These are phyloP conservation scores for Caerostris extrusa DNA, from an alignment of 1,140 invertebrate species.

Conservation along the genomic window DNA sequence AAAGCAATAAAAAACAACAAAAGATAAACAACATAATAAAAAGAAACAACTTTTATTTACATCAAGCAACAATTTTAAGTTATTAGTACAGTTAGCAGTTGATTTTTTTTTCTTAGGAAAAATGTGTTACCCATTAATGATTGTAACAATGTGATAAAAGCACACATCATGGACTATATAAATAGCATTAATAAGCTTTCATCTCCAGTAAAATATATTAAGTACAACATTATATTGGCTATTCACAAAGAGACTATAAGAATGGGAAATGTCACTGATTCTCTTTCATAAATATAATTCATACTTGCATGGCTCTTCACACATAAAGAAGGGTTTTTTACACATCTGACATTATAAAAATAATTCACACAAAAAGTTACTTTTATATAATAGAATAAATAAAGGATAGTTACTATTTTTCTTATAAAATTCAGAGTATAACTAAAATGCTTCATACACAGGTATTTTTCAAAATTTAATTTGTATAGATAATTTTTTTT, in stretches of 20 bases:
- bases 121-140: constrained; percentile 74
- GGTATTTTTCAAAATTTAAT: neutral
- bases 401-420: constrained; percentile 29
- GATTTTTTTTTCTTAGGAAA: constrained; percentile 61
- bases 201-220: constrained; percentile 74
- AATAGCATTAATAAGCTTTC: constrained; percentile 76
- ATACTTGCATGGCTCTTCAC: constrained; percentile 57
- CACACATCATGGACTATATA: constrained; percentile 60
- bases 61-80: constrained; percentile 77
- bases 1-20: neutral
- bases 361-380: constrained; percentile 48
- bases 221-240: constrained; percentile 76
- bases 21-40: constrained; percentile 29
- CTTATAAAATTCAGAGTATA: constrained; percentile 46
- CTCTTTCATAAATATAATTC: constrained; percentile 68
- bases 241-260: constrained; percentile 70
- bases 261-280: constrained; percentile 62
- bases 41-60: constrained; percentile 78
- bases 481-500: neutral
- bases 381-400: constrained; percentile 49
- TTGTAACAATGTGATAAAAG: constrained; percentile 77
- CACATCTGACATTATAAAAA: constrained; percentile 64
- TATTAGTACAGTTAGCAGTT: constrained; percentile 76
- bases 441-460: constrained; percentile 10
- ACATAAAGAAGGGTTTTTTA: neutral